Conservation (phyloP, 2,888 invertebrate species). For the Ephialtes manifestator region DNA sequence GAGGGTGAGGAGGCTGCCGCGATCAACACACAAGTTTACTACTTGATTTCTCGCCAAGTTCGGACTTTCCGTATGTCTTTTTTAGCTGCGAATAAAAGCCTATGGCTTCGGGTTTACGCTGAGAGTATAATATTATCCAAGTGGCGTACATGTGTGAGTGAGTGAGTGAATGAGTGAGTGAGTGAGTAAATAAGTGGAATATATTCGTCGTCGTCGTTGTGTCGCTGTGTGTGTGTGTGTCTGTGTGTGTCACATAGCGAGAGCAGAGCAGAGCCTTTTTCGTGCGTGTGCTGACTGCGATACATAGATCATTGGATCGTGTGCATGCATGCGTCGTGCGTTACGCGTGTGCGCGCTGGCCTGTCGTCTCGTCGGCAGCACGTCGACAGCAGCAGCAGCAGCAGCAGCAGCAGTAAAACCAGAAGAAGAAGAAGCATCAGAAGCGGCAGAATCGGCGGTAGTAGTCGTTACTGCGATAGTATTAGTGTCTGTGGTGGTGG, state of each 20-base stretch:
- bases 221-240: constrained; percentile 26
- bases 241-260: constrained; percentile 33
- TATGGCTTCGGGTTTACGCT: not conserved
- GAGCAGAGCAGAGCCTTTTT: constrained; percentile 6
- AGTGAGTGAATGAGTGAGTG: not conserved
- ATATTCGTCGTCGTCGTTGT: constrained; percentile 2
- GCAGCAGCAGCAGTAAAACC: constrained; percentile 14
- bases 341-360: constrained; percentile 71
- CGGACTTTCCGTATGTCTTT: constrained; percentile 3
- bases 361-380: constrained; percentile 58
- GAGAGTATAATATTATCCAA: not conserved
- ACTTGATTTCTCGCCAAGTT: constrained; percentile 12
- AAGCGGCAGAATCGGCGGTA: constrained; percentile 52
- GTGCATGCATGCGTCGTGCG: constrained; percentile 71
- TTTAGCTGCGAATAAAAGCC: not conserved
- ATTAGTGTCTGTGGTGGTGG: constrained; percentile 41
- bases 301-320: constrained; percentile 62
- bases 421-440: constrained; percentile 50
- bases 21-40: constrained; percentile 6
- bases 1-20: constrained; percentile 17
- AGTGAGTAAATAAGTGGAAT: not conserved
- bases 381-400: constrained; percentile 31
- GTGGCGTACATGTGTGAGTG: not conserved
- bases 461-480: constrained; percentile 52
- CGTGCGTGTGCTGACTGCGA: constrained; percentile 52